Base-by-base conservation (phyloP, 2,113 vertebrate genomes). In the Clarias macrocephalus region DNA sequence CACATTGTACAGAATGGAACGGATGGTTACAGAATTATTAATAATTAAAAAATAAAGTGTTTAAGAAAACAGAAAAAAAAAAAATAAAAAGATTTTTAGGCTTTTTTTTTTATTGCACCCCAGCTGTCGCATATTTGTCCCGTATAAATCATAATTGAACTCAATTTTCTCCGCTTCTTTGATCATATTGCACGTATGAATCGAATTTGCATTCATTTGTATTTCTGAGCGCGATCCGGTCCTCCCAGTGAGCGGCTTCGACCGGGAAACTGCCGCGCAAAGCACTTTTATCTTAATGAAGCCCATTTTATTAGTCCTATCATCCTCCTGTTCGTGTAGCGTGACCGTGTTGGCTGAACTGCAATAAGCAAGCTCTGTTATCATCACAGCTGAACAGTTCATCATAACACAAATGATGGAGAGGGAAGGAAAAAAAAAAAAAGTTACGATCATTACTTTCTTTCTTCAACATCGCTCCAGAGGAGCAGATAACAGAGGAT, bases 321-420 rank as follows among this genome's bases (percentile, higher is more conserved):
- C 60, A 25, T 54, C 28, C 62, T 23, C 62, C 62, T 68, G 84
- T 56, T 54, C 10, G 19, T 57, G 52, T 13, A 80, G 62, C 52
- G n/a, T 66, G 84, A 66, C 37, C 15, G 42, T 21, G n/a, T 52
- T 30, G 68, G 30, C 33, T 82, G 68, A 37, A 73, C 30, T 25
- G 25, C 57, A 87, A 73, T 54, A 23, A 87, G 33, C 25, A 33
- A 28, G 59, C 28, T 56, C 66, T 13, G 75, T 30, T 80, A 75
- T 65, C 80, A 82, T 33, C 59, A 72, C 57, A 54, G 80, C 56
- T 52, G 52, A 86, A 85, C 59, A 33, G 75, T 54, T 79, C 73
- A 77, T 48, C 79, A 73, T 87, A 72, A 82, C 33, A 37, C 57
- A 66, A 80, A 70, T n/a, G 28, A 66, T 56, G 11, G 13, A 3